phyloP scores from a whole-genome alignment of 2,797 vertebrate genomes.

The Geotrypetes seraphini region DNA sequence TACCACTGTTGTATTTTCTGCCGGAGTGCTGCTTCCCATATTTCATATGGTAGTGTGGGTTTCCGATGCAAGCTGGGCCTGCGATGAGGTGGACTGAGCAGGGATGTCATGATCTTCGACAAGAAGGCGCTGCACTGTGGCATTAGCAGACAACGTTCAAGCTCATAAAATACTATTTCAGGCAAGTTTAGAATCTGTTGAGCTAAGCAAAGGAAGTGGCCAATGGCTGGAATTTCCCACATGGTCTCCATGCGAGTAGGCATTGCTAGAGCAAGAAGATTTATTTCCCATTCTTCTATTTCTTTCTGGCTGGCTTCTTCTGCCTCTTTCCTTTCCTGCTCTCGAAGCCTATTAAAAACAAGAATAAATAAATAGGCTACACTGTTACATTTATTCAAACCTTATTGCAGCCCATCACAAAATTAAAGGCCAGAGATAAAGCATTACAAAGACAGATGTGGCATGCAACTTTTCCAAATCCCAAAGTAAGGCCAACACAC shows the following conservation, averaged over 20 bases:
- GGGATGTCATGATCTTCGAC: conserved; percentile 92
- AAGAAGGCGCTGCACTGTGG: conserved; percentile 87
- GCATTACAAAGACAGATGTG: too few relatives aligned
- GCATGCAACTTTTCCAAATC: too few relatives aligned
- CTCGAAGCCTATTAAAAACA: conserved; percentile 71
- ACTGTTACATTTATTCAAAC: too few relatives aligned
- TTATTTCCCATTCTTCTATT: conserved; percentile 89
- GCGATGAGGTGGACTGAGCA: conserved; percentile 77
- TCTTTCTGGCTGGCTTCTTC: conserved; percentile 91
- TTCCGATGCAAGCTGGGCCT: conserved; percentile 77
- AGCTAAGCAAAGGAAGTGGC: conserved; percentile 94
- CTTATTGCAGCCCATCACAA: too few relatives aligned
- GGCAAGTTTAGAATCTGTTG: conserved; percentile 90
- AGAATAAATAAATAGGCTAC: conserved; percentile 10
- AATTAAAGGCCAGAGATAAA: too few relatives aligned
- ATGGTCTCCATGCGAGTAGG: conserved; percentile 75
- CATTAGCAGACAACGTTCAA: conserved; percentile 93
- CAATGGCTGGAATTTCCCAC: conserved; percentile 96
- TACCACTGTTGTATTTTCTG: conserved; percentile 86
- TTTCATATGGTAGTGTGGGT: conserved; percentile 73
- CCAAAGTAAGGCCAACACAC: too few relatives aligned
- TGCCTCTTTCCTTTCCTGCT: conserved; percentile 87
- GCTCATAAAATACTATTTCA: conserved; percentile 91
- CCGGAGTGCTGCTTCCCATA: conserved; percentile 86
- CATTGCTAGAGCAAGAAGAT: conserved; percentile 72